These are phyloP conservation scores for Panthera leo DNA, from an alignment of 2,113 vertebrate species.

Conservation along the genomic window DNA sequence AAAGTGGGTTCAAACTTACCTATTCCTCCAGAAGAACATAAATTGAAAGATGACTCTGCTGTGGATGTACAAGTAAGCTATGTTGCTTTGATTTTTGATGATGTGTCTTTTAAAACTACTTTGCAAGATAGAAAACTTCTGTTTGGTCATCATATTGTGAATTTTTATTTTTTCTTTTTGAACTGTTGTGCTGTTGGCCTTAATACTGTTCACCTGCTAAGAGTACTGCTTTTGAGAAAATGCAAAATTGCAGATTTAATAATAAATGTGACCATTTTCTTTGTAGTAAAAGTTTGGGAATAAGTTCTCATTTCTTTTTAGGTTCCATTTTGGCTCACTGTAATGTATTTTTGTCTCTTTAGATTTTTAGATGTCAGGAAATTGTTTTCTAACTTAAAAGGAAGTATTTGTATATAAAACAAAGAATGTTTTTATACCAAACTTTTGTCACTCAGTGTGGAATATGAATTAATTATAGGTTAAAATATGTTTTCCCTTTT, in stretches of 20 bases:
- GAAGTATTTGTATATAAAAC: not conserved
- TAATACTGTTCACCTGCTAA: not conserved
- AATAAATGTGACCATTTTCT: not conserved
- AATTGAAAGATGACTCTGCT: constrained; percentile 77
- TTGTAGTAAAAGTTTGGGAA: not conserved
- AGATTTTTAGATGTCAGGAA: not conserved
- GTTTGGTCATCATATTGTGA: constrained; percentile 17
- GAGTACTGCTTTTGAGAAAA: constrained; percentile 53
- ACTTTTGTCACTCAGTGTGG: constrained; percentile 15
- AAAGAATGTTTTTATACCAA: not conserved
- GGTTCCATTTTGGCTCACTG: not conserved
- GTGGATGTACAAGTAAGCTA: constrained; percentile 84
- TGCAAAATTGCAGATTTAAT: not conserved
- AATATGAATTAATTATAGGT: not conserved
- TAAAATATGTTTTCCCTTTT: not conserved
- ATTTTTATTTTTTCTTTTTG: not conserved
- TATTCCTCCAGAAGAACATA: constrained; percentile 80
- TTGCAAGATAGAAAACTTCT: constrained; percentile 40
- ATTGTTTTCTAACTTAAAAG: constrained; percentile 1
- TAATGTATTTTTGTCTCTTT: constrained; percentile 1
- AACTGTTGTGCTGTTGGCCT: not conserved
- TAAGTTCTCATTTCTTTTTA: constrained; percentile 13
- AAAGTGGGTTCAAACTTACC: constrained; percentile 80
- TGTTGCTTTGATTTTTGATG: constrained; percentile 60
- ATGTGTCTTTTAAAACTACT: constrained; percentile 12